These are phyloP conservation scores for Apodemus speciosus DNA, from an alignment of 2,113 vertebrate species.

Conservation along the genomic window DNA sequence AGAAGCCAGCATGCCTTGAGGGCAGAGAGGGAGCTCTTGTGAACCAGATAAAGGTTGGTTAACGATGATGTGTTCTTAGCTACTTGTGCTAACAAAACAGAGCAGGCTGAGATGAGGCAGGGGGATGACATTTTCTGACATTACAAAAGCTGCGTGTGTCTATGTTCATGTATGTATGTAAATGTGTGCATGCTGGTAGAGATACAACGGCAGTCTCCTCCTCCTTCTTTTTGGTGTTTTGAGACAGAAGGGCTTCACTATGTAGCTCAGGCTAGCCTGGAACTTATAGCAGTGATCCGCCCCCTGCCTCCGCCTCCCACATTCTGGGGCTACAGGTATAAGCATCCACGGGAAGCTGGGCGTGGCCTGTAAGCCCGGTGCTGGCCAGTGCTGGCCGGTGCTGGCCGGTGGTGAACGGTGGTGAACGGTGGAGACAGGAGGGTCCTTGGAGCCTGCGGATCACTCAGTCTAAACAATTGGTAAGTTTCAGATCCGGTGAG, in stretches of 20 bases:
- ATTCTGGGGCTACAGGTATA: too few relatives aligned
- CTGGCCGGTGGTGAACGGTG: too few relatives aligned
- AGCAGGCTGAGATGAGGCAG: not conserved
- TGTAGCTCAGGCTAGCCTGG: not conserved
- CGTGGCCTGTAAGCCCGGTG: not conserved
- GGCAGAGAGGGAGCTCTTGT: too few relatives aligned
- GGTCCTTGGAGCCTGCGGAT: not conserved
- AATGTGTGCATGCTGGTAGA: not conserved
- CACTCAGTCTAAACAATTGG: not conserved
- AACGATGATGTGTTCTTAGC: not conserved
- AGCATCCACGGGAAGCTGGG: not conserved
- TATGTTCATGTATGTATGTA: not conserved
- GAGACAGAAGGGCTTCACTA: not conserved
- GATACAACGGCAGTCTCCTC: too few relatives aligned
- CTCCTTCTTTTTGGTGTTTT: not conserved
- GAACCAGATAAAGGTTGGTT: not conserved
- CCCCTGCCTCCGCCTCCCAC: not conserved
- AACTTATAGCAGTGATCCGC: not conserved
- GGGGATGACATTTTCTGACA: not conserved
- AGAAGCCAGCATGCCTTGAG: not conserved
- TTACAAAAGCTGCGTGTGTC: not conserved
- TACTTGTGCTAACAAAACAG: not conserved
- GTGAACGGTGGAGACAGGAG: not conserved
- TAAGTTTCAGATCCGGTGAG: not conserved
- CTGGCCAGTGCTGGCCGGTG: too few relatives aligned